Evolutionary conservation across 2,888 invertebrate genomes (phyloP).

Genomic region (Galeopsomyia nigrocyanea): DNA sequence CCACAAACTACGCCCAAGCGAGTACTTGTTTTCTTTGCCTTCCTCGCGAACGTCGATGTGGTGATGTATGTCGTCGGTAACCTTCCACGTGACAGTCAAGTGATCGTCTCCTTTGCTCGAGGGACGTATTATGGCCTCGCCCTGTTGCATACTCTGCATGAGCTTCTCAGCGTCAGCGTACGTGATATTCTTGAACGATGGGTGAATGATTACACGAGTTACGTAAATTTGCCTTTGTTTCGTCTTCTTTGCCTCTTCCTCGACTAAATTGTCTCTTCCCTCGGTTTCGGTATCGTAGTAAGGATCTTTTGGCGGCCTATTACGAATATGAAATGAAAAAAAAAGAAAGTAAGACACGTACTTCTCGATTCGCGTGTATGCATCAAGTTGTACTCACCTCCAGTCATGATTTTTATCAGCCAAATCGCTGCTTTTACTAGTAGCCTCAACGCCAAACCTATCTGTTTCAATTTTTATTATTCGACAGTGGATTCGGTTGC

Average conservation of each 20-base stretch:
- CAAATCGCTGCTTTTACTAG: conserved; percentile 93
- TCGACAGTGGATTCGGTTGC: conserved; percentile 88
- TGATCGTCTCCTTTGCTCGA: conserved; percentile 97
- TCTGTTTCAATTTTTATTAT: conserved; percentile 97
- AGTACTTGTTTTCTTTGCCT: conserved; percentile 96
- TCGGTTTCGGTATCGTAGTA: conserved; percentile 92
- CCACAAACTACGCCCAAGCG: conserved; percentile 87
- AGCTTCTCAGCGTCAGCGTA: conserved; percentile 92
- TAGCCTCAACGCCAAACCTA: conserved; percentile 92
- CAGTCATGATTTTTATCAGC: conserved; percentile 91
- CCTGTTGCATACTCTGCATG: conserved; percentile 93
- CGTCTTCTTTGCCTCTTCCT: conserved; percentile 85
- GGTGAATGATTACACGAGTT: conserved; percentile 97
- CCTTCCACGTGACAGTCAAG: conserved; percentile 98
- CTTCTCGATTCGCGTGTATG: conserved; percentile 14
- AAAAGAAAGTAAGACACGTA: neutral
- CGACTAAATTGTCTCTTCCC: conserved; percentile 75
- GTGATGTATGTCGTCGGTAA: conserved; percentile 92
- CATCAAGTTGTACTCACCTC: conserved; percentile 72
- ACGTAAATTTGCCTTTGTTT: conserved; percentile 89
- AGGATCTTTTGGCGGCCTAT: conserved; percentile 86
- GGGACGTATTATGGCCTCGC: conserved; percentile 96
- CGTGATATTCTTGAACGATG: conserved; percentile 96
- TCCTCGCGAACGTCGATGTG: conserved; percentile 97
- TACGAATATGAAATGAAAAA: too few species aligned